Conservation (phyloP, 1,140 invertebrate species). For the Leptinotarsa lineolata region DNA sequence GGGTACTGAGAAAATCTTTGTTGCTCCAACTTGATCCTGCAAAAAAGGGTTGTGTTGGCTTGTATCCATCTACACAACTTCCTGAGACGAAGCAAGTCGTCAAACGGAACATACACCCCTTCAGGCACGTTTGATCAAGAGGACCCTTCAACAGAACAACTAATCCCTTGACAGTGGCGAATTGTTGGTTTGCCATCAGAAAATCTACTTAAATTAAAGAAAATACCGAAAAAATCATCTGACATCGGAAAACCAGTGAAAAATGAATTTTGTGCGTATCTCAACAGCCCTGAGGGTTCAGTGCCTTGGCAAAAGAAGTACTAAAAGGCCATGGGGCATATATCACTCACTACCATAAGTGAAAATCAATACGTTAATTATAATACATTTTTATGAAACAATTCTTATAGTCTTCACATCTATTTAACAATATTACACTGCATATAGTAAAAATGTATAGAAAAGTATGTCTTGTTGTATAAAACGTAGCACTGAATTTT, state of each 20-base stretch:
- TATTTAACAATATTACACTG: background rate
- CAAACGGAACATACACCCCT: background rate
- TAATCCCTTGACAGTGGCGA: background rate
- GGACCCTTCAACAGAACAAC: background rate
- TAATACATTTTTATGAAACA: background rate
- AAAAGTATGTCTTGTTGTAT: background rate
- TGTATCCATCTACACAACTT: background rate
- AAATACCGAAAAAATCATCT: background rate
- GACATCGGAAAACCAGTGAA: background rate
- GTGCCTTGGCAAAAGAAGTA: background rate
- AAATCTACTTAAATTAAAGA: background rate
- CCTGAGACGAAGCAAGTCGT: background rate
- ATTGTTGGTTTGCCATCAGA: background rate
- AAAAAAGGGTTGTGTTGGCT: background rate
- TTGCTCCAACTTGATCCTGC: background rate
- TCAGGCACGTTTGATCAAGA: background rate
- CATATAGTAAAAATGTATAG: background rate
- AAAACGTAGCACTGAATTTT: background rate
- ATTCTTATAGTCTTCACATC: background rate
- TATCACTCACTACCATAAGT: too few relatives aligned
- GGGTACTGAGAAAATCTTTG: constrained; percentile 11
- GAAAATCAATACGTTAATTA: too few relatives aligned
- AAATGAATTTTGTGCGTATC: background rate
- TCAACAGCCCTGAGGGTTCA: background rate
- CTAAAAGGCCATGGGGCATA: too few relatives aligned